Conservation (phyloP, 2,113 vertebrate genomes). For the Ctenodactylus gundi region DNA sequence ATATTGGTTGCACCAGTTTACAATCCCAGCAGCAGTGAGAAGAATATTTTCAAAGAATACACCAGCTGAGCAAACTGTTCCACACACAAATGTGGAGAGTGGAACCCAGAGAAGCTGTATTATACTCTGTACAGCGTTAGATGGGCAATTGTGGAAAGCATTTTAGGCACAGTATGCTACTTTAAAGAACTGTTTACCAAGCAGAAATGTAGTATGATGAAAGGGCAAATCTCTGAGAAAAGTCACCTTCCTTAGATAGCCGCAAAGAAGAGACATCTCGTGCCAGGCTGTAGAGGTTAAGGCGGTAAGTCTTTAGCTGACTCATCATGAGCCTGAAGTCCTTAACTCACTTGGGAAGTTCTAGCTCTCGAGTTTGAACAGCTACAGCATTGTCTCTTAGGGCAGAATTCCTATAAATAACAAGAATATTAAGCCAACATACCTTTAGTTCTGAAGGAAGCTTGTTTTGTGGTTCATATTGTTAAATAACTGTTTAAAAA, state of each 20-base stretch:
- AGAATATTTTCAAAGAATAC: not conserved
- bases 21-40: no score
- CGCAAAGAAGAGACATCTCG: not conserved
- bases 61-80: not conserved
- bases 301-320: no score
- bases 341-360: not conserved
- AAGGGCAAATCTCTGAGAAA: not conserved
- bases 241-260: not conserved
- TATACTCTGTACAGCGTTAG: not conserved
- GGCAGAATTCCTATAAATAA: not conserved
- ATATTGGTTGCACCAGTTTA: no score
- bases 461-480: not conserved
- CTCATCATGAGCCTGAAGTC: accelerated
- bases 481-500: not conserved
- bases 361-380: not conserved
- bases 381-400: not conserved
- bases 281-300: not conserved
- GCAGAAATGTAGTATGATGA: not conserved
- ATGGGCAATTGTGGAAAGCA: not conserved
- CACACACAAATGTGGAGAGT: accelerated
- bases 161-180: not conserved
- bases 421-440: not conserved
- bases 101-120: not conserved
- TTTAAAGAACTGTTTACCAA: not conserved
- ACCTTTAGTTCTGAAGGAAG: not conserved